Evolutionary conservation across 2,888 invertebrate species (phyloP).

Genomic region (Melieria crassipennis): DNA sequence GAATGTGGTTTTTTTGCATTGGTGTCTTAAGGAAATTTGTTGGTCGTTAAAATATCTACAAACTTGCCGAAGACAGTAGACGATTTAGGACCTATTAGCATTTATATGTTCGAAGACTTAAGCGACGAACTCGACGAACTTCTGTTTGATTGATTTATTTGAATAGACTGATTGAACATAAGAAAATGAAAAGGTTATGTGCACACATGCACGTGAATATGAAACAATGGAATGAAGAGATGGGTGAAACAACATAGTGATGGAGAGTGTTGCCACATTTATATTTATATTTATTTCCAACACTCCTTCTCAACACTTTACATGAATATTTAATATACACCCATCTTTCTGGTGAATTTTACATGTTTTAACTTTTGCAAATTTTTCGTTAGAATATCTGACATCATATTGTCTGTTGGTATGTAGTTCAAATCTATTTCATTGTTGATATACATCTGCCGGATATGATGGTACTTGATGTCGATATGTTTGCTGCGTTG

Average conservation of each 20-base stretch:
- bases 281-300: conserved; percentile 1
- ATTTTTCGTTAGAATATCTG: conserved; percentile 18
- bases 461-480: conserved; percentile 20
- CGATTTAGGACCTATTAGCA: too few relatives aligned
- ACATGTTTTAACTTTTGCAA: conserved; percentile 15
- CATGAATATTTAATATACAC: conserved; percentile 14
- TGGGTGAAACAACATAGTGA: not conserved
- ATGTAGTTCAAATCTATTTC: conserved; percentile 20
- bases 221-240: too few relatives aligned
- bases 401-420: conserved; percentile 18
- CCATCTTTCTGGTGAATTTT: conserved; percentile 16
- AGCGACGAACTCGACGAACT: too few relatives aligned
- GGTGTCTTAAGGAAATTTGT: too few relatives aligned
- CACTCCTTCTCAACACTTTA: conserved; percentile 24
- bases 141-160: too few relatives aligned
- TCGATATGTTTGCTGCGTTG: conserved; percentile 8
- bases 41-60: too few relatives aligned
- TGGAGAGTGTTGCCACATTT: conserved; percentile 11
- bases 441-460: conserved; percentile 23
- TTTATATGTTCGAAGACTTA: too few relatives aligned
- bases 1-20: too few relatives aligned
- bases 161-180: too few relatives aligned
- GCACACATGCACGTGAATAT: too few relatives aligned
- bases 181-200: too few relatives aligned
- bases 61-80: too few relatives aligned